phyloP scores from a whole-genome alignment of 2,113 vertebrate genomes.

The Natator depressus region DNA sequence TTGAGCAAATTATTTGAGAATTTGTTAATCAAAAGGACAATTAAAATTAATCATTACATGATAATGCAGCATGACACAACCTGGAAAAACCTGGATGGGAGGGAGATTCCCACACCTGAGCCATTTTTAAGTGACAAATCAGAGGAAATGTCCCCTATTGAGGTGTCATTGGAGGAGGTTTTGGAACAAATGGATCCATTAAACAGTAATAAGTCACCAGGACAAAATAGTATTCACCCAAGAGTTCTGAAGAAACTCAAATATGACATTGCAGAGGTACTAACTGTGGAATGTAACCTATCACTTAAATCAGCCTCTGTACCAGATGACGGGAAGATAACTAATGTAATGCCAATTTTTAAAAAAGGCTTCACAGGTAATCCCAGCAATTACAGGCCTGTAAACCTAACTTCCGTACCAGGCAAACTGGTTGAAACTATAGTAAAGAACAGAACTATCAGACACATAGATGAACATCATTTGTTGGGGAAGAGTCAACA shows the following conservation, averaged over 20 bases:
- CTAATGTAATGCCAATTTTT: too few relatives aligned
- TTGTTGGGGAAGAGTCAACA: too few relatives aligned
- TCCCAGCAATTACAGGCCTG: too few relatives aligned
- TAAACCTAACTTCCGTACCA: too few relatives aligned
- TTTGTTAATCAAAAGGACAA: background rate
- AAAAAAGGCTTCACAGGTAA: too few relatives aligned
- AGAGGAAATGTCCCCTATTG: too few relatives aligned
- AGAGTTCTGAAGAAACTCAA: background rate
- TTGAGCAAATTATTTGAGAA: background rate
- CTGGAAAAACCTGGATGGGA: background rate
- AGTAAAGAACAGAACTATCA: too few relatives aligned
- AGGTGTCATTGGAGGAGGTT: too few relatives aligned
- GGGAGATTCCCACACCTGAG: background rate
- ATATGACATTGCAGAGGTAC: background rate
- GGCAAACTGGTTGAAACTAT: too few relatives aligned
- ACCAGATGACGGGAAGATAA: background rate
- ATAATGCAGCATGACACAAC: background rate
- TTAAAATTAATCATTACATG: background rate
- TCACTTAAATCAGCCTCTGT: background rate
- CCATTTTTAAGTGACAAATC: background rate
- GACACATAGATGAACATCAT: background rate
- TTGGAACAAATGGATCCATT: background rate
- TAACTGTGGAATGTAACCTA: background rate
- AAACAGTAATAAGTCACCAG: background rate
- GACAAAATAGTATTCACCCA: background rate